Base-by-base conservation (phyloP, 1,140 invertebrate genomes). In the Tetramorium simillimum region DNA sequence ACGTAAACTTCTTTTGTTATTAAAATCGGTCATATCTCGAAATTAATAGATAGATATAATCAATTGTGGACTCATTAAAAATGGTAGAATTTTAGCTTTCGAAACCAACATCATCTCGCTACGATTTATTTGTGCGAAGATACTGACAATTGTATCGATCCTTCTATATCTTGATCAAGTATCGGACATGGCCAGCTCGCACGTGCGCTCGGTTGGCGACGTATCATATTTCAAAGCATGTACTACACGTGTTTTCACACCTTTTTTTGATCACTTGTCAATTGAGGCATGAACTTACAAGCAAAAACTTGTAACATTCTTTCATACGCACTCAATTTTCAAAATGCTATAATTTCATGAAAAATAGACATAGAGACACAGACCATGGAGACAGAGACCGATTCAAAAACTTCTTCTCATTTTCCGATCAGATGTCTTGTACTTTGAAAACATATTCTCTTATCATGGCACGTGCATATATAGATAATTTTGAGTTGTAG, bases 151-250 rank as follows among this genome's bases (percentile, higher is more conserved):
- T 63, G 37, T n/a, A 63, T n/a, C 24, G 62, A 63, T 1, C 37
- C 18, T 2, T 69, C 7, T 58, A 24, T 60, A 69, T 69, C 6
- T 69, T 14, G 65, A 69, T 46, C 14, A 46, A 49, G 2, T 46
- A 69, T 14, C n/a, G 14, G 21, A 49, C 40, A 69, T 3, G 3
- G 63, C 18, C 10, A 14, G 10, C 33, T 9, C 37, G 40, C 21
- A 24, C 21, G 33, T 46, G 40, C 14, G 5, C 33, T 40, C 28
- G 28, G 6, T 16, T 33, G 9, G 18, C 12, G 14, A 12, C 21
- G 65, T 69, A 69, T 69, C 40, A 69, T 69, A 69, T 69, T 69
- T 69, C 65, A 69, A 49, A 69, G 40, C 40, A 18, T 49, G 2
- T 69, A 49, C 21, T 69, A 69, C 40, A 69, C 6, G 21, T 24